Evolutionary conservation across 35 echinoderm and acorn worm genomes (phyloP), one percentile per base, ranked within the genome.

Genomic region (Ophioderma brevispina): DNA sequence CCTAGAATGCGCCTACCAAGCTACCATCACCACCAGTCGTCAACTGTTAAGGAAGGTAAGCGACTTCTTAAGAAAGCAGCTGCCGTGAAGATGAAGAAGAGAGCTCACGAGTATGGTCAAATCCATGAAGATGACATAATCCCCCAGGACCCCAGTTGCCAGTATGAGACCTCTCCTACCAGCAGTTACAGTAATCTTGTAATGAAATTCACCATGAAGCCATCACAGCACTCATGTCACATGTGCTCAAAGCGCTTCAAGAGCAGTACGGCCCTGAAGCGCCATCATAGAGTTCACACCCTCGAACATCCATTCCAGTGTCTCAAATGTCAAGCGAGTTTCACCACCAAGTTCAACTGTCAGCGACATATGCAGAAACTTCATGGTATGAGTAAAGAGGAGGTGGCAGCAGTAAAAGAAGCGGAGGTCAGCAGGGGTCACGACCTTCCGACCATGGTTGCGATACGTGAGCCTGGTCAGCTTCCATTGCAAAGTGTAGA

Each of bases 271-370:
- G 95, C 97, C 13, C 77, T 99, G 5, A 59, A 80, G 55, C 92
- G 94, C 32, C 97, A 99, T 81, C 80, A 95, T 15, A 86, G 87
- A 55, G 88, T 95, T 25, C 97, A 99, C 55, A 91, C 91, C 32
- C 76, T 99, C 15, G 97, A 92, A 42, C 97, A 99, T 81, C 97
- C 97, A 28, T 99, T 93, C 85, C 89, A 92, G 28, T 99, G 97
- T 39, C 82, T 94, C 0, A 91, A 93, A 28, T 99, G 97, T 38
- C 79, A 78, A 21, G 94, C 97, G 15, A 93, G 83, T 0, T 99
- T 99, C 56, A 99, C 97, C 28, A 99, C 97, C 11, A 99, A 99
- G 76, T 99, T 99, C 41, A 99, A 99, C 78, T 99, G 97, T 82
- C 97, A 99, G 76, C 82, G 97, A 1, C 97, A 99, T 80, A 99